phyloP scores from a whole-genome alignment of 2,113 vertebrate species.

The Salvelinus namaycush region DNA sequence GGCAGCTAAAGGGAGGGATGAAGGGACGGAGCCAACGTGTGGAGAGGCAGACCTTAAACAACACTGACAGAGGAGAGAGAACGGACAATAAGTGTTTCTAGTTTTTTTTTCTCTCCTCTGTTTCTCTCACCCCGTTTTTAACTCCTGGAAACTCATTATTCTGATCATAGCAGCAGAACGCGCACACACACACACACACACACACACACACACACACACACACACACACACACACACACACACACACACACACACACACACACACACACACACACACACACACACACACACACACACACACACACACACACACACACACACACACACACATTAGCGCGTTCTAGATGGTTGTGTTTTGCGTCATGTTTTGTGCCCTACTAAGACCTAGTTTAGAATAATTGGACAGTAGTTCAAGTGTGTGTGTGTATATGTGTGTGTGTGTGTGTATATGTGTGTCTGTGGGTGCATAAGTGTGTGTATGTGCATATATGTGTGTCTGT shows the following conservation, averaged over 20 bases:
- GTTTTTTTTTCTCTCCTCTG: slow-evolving; percentile 21
- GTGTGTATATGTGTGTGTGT: neutral
- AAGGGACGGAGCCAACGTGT: neutral
- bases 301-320: slow-evolving; percentile 7
- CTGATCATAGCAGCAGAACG: slow-evolving; percentile 33
- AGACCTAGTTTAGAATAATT: neutral
- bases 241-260: slow-evolving; percentile 10
- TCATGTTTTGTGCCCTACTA: neutral
- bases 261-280: neutral
- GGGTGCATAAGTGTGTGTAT: neutral
- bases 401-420: neutral
- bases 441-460: neutral
- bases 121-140: slow-evolving; percentile 40
- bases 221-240: neutral
- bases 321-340: neutral
- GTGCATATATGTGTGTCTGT: no score
- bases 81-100: slow-evolving; percentile 9
- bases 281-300: slow-evolving; percentile 14
- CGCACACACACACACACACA: neutral
- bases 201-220: slow-evolving; percentile 6
- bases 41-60: slow-evolving; percentile 51
- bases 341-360: neutral
- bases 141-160: slow-evolving; percentile 48
- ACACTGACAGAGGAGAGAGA: slow-evolving; percentile 46
- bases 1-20: slow-evolving; percentile 53